Conservation (phyloP, 2,888 invertebrate genomes). For the Lasioglossum zephyrum region DNA sequence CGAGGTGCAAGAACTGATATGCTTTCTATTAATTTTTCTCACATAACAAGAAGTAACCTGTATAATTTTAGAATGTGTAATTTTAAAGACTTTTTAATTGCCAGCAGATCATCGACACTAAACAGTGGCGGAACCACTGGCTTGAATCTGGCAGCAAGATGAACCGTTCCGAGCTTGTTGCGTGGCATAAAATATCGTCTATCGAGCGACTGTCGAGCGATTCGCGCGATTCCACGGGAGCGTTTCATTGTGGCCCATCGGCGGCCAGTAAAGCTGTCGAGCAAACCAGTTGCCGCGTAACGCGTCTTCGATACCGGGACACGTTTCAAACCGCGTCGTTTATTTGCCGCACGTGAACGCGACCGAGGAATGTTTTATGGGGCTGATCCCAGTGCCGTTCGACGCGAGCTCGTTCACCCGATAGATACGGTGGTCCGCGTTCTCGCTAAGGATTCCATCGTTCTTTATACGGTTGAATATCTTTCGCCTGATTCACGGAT, state of each 20-base stretch:
- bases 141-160: background rate
- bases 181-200: slow-evolving; percentile 8
- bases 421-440: slow-evolving; percentile 1
- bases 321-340: slow-evolving; percentile 23
- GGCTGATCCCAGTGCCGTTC: slow-evolving; percentile 13
- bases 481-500: slow-evolving; percentile 31
- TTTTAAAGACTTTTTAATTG: too few species aligned
- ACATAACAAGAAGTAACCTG: too few species aligned
- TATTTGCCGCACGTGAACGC: slow-evolving; percentile 20
- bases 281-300: slow-evolving; percentile 24
- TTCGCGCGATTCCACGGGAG: slow-evolving; percentile 2
- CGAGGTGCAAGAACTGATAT: background rate
- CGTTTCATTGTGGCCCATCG: slow-evolving; percentile 1
- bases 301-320: slow-evolving; percentile 25
- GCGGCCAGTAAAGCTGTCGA: slow-evolving; percentile 17
- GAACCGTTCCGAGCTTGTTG: background rate
- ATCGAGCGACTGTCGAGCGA: slow-evolving; percentile 14
- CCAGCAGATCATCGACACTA: background rate
- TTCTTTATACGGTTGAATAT: slow-evolving; percentile 42
- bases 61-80: too few species aligned
- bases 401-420: slow-evolving; percentile 25
- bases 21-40: too few species aligned
- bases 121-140: background rate
- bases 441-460: slow-evolving; percentile 26
- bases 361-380: slow-evolving; percentile 31